Evolutionary conservation across 53 echinoderm and acorn worm genomes (phyloP), one percentile per base, ranked within the genome.

Genomic region (Paracentrotus lividus): DNA sequence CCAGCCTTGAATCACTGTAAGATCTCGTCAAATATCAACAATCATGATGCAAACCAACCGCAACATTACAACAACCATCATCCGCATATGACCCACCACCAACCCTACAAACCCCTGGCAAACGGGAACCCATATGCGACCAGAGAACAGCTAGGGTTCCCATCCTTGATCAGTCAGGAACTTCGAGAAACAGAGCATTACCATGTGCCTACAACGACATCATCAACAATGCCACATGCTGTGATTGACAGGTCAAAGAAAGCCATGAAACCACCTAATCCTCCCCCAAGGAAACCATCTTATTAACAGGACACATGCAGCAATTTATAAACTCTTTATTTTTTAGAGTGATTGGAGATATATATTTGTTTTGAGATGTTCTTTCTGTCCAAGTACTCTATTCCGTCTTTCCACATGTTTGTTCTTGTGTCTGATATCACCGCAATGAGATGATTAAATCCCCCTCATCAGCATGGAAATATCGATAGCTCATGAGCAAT

Each of bases 1-100:
- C 96, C 96, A 26, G 96, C 96, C n/a, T 93, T 96, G 9, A 96
- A 96, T 92, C 55, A 55, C 68, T 92, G 95, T 29, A 93, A 94
- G 72, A 94, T 96, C 44, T 90, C 95, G 6, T 85, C 94, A 2
- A 91, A 91, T 31, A 72, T 91, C 44, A 91, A 91, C 44, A 47
- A 54, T 18, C 49, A 91, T 51, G 75, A 52, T 16, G 44, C 47
- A n/a, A 26, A 51, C 36, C 32, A 91, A 16, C 69, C 29, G 12
- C 90, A 67, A 47, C 91, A 68, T 38, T 44, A 47, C 38, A 55
- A 27, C 64, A 55, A 89, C 9, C 89, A 89, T 4, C 60, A 89
- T 24, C 59, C 32, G 5, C 89, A 89, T 0, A 32, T 44, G 29
- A 56, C 26, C 47, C 43, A 49, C 16, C 68, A 90, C 10, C 49